phyloP scores from a whole-genome alignment of 2,113 vertebrate genomes.

The Microtus montanus region DNA sequence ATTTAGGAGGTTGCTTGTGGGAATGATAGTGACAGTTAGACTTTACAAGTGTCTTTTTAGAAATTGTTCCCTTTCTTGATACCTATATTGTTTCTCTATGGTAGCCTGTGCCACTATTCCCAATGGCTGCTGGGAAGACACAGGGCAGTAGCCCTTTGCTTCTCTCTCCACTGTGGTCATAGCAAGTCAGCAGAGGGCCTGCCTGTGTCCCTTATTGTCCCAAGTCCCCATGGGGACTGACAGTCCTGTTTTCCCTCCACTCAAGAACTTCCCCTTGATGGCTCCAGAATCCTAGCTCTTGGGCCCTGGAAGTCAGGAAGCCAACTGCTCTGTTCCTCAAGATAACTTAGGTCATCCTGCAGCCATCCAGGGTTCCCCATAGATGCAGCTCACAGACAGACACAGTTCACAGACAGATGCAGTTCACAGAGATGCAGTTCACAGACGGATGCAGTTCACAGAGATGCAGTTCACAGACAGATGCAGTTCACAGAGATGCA shows the following conservation, averaged over 20 bases:
- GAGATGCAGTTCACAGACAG: neutral
- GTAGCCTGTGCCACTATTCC: neutral
- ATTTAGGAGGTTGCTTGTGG: too few relatives aligned
- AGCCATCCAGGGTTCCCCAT: neutral
- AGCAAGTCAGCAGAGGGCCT: neutral
- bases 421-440: too few relatives aligned
- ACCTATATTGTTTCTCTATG: neutral
- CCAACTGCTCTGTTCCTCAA: neutral
- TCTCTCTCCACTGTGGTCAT: neutral
- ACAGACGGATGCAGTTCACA: too few relatives aligned
- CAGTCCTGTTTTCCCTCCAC: neutral
- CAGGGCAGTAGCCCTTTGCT: too few relatives aligned
- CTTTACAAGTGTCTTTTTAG: neutral
- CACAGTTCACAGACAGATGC: too few relatives aligned
- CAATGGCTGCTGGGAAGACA: neutral
- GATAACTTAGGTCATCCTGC: neutral
- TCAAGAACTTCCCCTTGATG: neutral
- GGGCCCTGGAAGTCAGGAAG: neutral
- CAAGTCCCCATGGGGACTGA: neutral
- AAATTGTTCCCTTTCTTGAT: neutral
- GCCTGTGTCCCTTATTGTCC: neutral
- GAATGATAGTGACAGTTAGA: neutral
- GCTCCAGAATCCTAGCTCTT: neutral
- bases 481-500: too few relatives aligned
- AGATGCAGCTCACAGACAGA: neutral